phyloP scores from a whole-genome alignment of 2,797 vertebrate genomes.

The Sebastes aleutianus region DNA sequence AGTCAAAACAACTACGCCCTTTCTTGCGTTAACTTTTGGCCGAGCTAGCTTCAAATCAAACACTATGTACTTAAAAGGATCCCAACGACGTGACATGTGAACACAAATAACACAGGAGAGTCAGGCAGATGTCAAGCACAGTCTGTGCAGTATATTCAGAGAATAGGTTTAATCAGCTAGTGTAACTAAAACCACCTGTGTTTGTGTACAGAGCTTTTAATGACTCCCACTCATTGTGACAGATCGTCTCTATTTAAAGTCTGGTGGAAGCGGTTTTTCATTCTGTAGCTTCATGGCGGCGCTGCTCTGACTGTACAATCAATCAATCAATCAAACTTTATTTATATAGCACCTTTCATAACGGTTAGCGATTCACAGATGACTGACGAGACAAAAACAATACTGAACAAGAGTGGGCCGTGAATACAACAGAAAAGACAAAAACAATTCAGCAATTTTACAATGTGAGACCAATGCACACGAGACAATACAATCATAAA shows the following conservation, averaged over 20 bases:
- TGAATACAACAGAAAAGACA: neutral
- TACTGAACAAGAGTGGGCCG: neutral
- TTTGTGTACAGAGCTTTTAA: slow-evolving; percentile 8
- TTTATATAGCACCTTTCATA: neutral
- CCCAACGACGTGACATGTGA: neutral
- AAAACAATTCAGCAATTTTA: neutral
- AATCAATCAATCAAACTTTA: neutral
- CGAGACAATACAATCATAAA: no score
- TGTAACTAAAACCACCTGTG: slow-evolving; percentile 28
- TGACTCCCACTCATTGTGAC: neutral
- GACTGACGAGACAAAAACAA: neutral
- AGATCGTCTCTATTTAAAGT: slow-evolving; percentile 5
- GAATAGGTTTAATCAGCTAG: slow-evolving; percentile 1
- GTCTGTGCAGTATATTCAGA: neutral
- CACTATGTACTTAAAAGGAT: neutral
- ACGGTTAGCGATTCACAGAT: neutral
- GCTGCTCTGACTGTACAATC: neutral
- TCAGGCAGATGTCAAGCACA: neutral
- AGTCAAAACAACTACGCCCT: neutral
- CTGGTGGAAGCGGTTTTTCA: neutral
- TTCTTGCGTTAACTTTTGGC: neutral
- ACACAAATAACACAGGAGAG: neutral
- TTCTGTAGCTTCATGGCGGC: neutral
- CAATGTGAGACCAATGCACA: neutral
- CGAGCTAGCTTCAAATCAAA: neutral